Evolutionary conservation across 2,888 invertebrate species (phyloP).

Genomic region (Urechis unicinctus): DNA sequence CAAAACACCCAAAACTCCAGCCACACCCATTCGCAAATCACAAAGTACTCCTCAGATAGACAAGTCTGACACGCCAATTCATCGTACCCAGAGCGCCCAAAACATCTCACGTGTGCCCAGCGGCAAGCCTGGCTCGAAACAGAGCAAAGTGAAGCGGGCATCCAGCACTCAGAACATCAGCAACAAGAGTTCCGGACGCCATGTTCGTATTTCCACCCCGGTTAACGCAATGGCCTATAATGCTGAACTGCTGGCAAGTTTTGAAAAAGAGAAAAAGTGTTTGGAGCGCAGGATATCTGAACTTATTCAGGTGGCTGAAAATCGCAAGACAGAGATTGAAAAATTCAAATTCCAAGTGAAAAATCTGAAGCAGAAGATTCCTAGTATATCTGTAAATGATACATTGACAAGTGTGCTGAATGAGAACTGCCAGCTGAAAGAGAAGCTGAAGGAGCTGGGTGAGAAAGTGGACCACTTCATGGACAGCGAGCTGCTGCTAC

Average conservation of each 20-base stretch:
- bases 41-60: constrained; percentile 40
- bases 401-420: constrained; percentile 41
- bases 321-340: constrained; percentile 52
- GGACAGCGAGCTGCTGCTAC: constrained; percentile 46
- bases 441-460: constrained; percentile 47
- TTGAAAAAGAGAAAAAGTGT: constrained; percentile 49
- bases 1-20: constrained; percentile 5
- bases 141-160: constrained; percentile 37
- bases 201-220: constrained; percentile 35
- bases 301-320: constrained; percentile 48
- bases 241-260: constrained; percentile 47
- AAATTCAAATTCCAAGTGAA: constrained; percentile 51
- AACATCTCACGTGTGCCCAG: constrained; percentile 28
- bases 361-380: constrained; percentile 41
- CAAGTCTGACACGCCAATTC: constrained; percentile 32
- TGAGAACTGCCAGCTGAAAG: constrained; percentile 46
- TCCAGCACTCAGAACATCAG: constrained; percentile 48
- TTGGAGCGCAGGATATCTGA: constrained; percentile 51
- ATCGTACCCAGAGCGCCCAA: constrained; percentile 44
- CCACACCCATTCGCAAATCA: constrained; percentile 33
- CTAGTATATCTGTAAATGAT: constrained; percentile 30
- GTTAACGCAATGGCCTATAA: constrained; percentile 48
- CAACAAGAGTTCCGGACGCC: constrained; percentile 22
- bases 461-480: constrained; percentile 46
- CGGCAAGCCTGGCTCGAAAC: constrained; percentile 22